Evolutionary conservation across 2,888 invertebrate species (phyloP), one percentile per base, ranked within the genome.

Genomic region (Drosophila diplacantha): DNA sequence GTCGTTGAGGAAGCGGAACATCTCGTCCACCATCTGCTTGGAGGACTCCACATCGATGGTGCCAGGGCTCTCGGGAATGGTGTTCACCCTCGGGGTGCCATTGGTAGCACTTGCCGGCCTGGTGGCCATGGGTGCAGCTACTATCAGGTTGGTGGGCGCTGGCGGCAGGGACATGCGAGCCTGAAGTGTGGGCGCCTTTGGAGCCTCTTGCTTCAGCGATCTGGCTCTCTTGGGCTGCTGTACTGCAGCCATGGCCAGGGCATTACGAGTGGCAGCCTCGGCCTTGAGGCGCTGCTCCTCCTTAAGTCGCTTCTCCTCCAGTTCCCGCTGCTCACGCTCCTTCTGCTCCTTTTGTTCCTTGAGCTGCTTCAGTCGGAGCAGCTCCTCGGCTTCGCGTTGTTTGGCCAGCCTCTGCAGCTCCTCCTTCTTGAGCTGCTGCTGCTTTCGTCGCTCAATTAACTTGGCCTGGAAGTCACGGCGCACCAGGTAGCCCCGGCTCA

Each of bases 401-500:
- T 32, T 92, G 20, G 41, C 53, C 61, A 61, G 3, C 39, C 92
- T 89, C 8, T 73, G 53, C 3, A 75, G 62, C 29, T 76, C 63
- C 22, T 79, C 49, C 11, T 75, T 65, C 12, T 59, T 59, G 2
- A 44, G n/a, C 37, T 44, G 18, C 16, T 75, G 66, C n/a, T 71
- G 75, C 60, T 75, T 73, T 43, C 75, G 84, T 71, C 83, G 78
- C 59, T 89, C 37, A 59, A 89, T 35, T 89, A 79, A 60, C 20
- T 77, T 75, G 0, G 34, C n/a, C 6, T 54, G 47, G 51, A 77
- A 85, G 5, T 76, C 75, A 18, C 71, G 74, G 54, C 92, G 90
- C 0, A 93, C 90, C 68, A 96, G 88, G 85, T 92, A 93, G 1
- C 96, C 97, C 71, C 94, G 93, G 80, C 93, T 93, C 43, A 90